These are phyloP conservation scores for Ferdinandea cuprea DNA, from an alignment of 2,888 invertebrate species.

Conservation along the genomic window DNA sequence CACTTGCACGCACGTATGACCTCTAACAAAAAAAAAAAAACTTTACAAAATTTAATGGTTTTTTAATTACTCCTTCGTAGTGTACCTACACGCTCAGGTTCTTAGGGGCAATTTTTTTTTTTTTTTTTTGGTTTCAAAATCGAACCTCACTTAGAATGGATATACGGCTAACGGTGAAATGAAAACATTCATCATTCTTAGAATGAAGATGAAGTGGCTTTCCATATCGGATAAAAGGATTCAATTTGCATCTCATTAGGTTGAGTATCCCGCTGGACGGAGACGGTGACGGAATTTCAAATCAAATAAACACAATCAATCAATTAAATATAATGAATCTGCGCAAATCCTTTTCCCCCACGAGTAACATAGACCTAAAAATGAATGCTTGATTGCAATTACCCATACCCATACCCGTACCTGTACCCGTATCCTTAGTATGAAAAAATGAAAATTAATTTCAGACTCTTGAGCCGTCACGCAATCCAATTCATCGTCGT, in stretches of 20 bases:
- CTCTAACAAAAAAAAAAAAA: constrained; percentile 8
- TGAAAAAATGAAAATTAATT: constrained; percentile 24
- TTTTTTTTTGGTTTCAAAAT: not conserved
- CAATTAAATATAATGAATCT: constrained; percentile 25
- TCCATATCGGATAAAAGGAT: not conserved
- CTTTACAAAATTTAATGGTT: constrained; percentile 36
- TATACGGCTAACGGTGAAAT: not conserved
- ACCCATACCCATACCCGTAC: not conserved
- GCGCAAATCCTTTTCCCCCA: not conserved
- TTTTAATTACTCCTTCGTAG: constrained; percentile 32
- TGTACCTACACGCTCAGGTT: not conserved
- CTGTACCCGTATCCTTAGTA: too few relatives aligned
- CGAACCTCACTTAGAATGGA: not conserved
- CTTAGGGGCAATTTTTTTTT: too few relatives aligned
- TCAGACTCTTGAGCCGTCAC: constrained; percentile 14
- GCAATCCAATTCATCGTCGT: constrained; percentile 36
- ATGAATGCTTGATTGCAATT: not conserved
- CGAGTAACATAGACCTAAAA: not conserved
- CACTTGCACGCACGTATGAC: constrained; percentile 32
- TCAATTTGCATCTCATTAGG: constrained; percentile 18
- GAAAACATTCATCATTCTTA: not conserved
- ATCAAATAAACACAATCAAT: constrained; percentile 6
- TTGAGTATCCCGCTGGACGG: not conserved
- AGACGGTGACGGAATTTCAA: not conserved
- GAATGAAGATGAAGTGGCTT: constrained; percentile 3